A percentile compares a stretch with the other conserved stretches of the same genome.
These are phyloP conservation scores for Allobates femoralis DNA, from an alignment of 2,797 vertebrate species.

Conservation along the genomic window DNA sequence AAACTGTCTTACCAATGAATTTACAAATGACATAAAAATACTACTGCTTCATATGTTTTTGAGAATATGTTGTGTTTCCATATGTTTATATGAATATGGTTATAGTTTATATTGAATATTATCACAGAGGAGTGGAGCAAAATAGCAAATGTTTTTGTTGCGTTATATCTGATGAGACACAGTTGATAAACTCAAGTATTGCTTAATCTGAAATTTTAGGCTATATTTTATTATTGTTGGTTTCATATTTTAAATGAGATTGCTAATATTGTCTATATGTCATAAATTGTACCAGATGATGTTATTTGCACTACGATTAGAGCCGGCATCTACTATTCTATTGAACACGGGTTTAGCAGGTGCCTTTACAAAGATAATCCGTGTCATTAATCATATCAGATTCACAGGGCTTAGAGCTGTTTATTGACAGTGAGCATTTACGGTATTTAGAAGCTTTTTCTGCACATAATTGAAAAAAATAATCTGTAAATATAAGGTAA, in stretches of 20 bases:
- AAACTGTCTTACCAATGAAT: slow-evolving; percentile 14
- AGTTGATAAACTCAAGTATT: not conserved
- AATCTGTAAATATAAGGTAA: not conserved
- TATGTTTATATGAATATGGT: not conserved
- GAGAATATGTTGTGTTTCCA: not conserved
- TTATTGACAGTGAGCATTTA: not conserved
- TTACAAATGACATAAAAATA: not conserved
- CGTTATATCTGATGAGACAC: not conserved
- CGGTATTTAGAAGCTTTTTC: not conserved
- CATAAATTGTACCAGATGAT: not conserved
- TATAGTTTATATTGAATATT: not conserved
- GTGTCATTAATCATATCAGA: not conserved
- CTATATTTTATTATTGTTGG: not conserved
- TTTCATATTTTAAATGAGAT: not conserved
- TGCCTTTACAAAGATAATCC: not conserved
- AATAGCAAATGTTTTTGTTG: not conserved
- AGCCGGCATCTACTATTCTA: not conserved
- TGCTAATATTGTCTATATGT: not conserved
- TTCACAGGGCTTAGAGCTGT: not conserved
- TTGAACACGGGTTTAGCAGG: not conserved
- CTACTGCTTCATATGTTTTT: not conserved
- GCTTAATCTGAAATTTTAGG: not conserved
- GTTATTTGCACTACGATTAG: not conserved
- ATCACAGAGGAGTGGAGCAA: not conserved
- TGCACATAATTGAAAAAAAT: not conserved